These are phyloP conservation scores for Helarctos malayanus DNA, from an alignment of 2,797 vertebrate species.

Conservation along the genomic window DNA sequence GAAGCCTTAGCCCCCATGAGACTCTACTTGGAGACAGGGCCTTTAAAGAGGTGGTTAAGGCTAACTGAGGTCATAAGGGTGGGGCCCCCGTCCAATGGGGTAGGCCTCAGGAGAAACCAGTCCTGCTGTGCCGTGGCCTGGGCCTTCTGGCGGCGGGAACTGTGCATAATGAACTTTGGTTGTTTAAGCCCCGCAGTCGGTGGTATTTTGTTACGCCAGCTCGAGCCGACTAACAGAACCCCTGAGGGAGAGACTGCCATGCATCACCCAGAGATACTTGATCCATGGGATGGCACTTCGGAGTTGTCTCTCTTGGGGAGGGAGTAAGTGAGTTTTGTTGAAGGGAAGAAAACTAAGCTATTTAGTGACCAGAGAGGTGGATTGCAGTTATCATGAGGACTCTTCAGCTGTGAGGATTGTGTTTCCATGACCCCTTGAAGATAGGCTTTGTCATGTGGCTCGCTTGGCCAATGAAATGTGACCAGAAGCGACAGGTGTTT, in stretches of 20 bases:
- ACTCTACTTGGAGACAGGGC: background rate
- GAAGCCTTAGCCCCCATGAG: background rate
- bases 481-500: slow-evolving; percentile 14
- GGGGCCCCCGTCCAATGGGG: background rate
- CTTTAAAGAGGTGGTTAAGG: background rate
- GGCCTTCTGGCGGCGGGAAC: background rate
- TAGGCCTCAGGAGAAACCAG: background rate
- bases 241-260: background rate
- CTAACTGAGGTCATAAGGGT: background rate
- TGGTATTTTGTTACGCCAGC: background rate
- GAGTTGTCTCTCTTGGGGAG: background rate
- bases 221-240: background rate
- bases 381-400: background rate
- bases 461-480: background rate
- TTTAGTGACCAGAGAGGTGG: background rate
- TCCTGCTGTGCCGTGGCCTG: background rate
- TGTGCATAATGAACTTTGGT: background rate
- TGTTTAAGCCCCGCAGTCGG: background rate
- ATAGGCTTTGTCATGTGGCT: background rate
- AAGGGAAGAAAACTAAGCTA: background rate
- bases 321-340: background rate
- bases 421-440: background rate
- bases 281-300: background rate
- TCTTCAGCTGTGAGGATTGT: background rate
- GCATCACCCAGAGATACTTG: background rate